Base-by-base conservation (phyloP, 2,888 invertebrate species). In the Cataglyphis livida region DNA sequence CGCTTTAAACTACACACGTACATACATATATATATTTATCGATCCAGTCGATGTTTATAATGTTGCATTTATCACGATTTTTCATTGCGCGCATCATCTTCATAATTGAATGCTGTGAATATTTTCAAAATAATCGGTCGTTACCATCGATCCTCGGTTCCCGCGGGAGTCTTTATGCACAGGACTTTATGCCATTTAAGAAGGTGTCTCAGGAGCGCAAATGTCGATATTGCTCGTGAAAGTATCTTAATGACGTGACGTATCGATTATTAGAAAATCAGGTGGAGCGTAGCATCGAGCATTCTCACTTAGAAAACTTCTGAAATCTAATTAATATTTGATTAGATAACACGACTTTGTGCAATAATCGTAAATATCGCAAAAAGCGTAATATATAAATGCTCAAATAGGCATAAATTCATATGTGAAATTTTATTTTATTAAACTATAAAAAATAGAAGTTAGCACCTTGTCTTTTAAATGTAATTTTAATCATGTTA, bases 1-100 rank as follows among this genome's bases (percentile, higher is more conserved):
- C 91, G 86, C 88, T 91, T 90, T 91, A 88, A 91, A 89, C 90
- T 89, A 87, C 83, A 86, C 79, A 57, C 61, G 54, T 1, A 51
- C 59, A 61, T 15, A 28, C 35, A 0, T 18, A 44, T 48, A 78
- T 18, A 44, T 48, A 78, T 25, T 25, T 71, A 71, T 71, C 12
- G 59, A 32, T 32, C 18, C 28, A 78, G 70, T 70, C 78, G 44
- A 71, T 59, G 48, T 25, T 48, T 51, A 70, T 48, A 35, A 41
- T 21, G 70, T 54, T 38, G 61, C 25, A 41, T 57, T 10, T 12
- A 25, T 41, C 73, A 38, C 32, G 59, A 65, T 48, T 65, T 28
- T 25, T n/a, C 21, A 15, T 70, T 38, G 6, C 6, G 25, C 79
- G 57, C 28, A 57, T 71, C 32, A 51, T n/a, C 21, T 21, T 61